phyloP scores from a whole-genome alignment of 37 sponge, comb jelly and placozoan genomes.

The Eunapius fragilis region DNA sequence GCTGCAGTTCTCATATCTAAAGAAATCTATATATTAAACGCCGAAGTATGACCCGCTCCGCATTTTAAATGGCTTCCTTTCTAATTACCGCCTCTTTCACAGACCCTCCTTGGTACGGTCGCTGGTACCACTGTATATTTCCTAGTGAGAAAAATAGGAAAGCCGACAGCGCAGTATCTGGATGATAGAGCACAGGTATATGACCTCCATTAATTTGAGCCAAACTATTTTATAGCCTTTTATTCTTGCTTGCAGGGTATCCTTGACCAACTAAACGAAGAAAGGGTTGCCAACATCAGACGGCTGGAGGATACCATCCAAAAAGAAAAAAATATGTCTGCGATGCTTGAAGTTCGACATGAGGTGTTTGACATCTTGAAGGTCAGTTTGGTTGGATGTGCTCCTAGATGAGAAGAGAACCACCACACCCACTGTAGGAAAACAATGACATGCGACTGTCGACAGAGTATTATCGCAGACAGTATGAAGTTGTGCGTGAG shows the following conservation, averaged over 20 bases:
- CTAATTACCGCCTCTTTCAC: not conserved
- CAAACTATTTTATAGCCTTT: too few relatives aligned
- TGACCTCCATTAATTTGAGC: not conserved
- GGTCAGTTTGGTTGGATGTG: constrained; percentile 22
- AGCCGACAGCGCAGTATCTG: constrained; percentile 35
- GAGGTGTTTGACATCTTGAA: constrained; percentile 62
- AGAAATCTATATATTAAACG: constrained; percentile 75
- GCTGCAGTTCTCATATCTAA: constrained; percentile 60
- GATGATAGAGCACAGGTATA: constrained; percentile 53
- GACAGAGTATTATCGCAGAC: constrained; percentile 67
- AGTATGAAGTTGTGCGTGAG: constrained; percentile 40
- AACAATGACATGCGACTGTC: constrained; percentile 68
- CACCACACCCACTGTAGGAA: constrained; percentile 57
- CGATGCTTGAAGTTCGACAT: constrained; percentile 28
- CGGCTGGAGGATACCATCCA: constrained; percentile 30
- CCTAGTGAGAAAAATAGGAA: constrained; percentile 51
- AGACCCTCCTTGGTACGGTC: constrained; percentile 49
- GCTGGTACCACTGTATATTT: constrained; percentile 15
- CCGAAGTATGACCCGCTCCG: constrained; percentile 40
- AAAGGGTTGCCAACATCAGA: constrained; percentile 14
- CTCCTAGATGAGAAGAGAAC: not conserved
- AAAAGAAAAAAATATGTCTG: constrained; percentile 29
- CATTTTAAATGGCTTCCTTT: not conserved
- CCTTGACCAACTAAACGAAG: constrained; percentile 27
- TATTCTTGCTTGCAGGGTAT: constrained; percentile 33